A percentile compares a stretch with the other conserved stretches of the same genome.
These are phyloP conservation scores for Acrobasis consociella DNA, from an alignment of 2,888 invertebrate species.

Conservation along the genomic window DNA sequence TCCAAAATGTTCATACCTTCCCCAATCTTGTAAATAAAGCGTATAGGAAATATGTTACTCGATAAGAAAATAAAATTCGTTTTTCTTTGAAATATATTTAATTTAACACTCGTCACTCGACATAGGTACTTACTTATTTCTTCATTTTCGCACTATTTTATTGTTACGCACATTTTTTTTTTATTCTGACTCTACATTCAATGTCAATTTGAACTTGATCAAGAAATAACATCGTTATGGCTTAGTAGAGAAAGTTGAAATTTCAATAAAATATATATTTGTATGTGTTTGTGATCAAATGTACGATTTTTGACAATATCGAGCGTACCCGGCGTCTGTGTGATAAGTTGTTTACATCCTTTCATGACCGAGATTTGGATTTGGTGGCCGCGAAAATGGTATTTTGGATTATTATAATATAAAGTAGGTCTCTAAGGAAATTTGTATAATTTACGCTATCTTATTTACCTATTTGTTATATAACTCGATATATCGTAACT, in stretches of 20 bases:
- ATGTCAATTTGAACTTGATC: slow-evolving; percentile 18
- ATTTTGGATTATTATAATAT: slow-evolving; percentile 22
- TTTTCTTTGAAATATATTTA: no score
- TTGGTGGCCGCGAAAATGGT: slow-evolving; percentile 36
- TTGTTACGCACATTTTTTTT: neutral
- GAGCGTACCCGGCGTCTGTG: slow-evolving; percentile 23
- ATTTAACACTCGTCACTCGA: no score
- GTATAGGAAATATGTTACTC: no score
- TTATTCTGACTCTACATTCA: slow-evolving; percentile 22
- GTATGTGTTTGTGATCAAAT: slow-evolving; percentile 12
- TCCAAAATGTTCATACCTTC: no score
- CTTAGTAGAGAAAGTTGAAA: neutral
- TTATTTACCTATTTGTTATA: neutral
- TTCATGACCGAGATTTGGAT: slow-evolving; percentile 53
- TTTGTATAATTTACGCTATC: neutral
- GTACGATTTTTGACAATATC: slow-evolving; percentile 20
- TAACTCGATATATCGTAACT: neutral
- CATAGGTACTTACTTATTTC: no score
- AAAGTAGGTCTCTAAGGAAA: slow-evolving; percentile 23
- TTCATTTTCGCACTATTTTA: no score
- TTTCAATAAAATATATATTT: neutral
- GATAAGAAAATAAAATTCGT: no score
- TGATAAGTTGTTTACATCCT: slow-evolving; percentile 52
- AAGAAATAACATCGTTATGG: slow-evolving; percentile 9
- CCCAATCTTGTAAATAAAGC: no score